phyloP scores from a whole-genome alignment of 1,140 invertebrate species.

The Panulirus ornatus region DNA sequence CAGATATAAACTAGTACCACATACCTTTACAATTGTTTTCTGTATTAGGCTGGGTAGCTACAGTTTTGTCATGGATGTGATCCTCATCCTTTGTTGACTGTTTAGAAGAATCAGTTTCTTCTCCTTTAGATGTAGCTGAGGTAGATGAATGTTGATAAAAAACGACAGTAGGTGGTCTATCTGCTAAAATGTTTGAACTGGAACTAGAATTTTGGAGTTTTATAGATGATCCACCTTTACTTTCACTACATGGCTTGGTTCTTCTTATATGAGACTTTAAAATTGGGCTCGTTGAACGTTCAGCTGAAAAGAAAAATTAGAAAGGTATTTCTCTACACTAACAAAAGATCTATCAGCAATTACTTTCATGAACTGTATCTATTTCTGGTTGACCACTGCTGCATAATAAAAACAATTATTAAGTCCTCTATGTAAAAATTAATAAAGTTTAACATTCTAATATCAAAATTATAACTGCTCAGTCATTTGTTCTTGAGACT shows the following conservation, averaged over 20 bases:
- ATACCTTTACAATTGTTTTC: not conserved
- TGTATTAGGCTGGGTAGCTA: not conserved
- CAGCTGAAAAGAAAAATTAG: slow-evolving; percentile 10
- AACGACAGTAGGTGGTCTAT: not conserved
- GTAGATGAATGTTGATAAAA: not conserved
- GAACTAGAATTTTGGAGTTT: not conserved
- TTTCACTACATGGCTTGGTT: not conserved
- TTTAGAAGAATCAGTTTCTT: not conserved
- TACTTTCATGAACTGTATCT: too few species aligned
- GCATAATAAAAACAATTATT: too few species aligned
- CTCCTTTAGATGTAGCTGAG: not conserved
- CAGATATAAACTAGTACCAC: too few species aligned
- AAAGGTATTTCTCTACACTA: too few species aligned
- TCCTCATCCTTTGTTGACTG: not conserved
- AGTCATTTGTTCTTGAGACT: too few species aligned
- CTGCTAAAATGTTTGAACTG: not conserved
- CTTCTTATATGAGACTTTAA: slow-evolving; percentile 8
- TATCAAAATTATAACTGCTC: too few species aligned
- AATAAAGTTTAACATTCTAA: too few species aligned
- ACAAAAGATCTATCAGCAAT: too few species aligned
- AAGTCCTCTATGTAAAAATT: too few species aligned
- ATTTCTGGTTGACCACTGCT: too few species aligned
- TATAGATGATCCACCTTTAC: not conserved
- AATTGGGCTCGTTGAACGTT: slow-evolving; percentile 23
- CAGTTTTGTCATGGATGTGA: not conserved